A percentile compares a stretch with the other conserved stretches of the same genome.
These are phyloP conservation scores for Pheosia gnoma DNA, from an alignment of 2,888 invertebrate species.

Conservation along the genomic window DNA sequence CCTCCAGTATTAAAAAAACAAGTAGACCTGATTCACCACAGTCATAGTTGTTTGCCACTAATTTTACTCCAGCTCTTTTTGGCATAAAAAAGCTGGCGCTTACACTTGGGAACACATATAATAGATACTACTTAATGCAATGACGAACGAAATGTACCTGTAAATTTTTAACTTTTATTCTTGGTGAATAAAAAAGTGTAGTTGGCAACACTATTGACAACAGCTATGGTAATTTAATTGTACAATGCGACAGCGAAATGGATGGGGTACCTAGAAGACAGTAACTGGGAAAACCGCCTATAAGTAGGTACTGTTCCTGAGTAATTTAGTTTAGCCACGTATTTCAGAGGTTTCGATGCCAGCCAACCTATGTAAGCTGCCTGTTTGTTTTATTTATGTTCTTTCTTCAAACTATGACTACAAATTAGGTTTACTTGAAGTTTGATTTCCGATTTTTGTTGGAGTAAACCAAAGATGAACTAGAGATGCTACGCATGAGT, in stretches of 20 bases:
- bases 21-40: too few relatives aligned
- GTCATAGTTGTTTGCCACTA: too few relatives aligned
- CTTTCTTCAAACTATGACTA: background rate
- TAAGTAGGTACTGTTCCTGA: conserved; percentile 34
- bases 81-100: too few relatives aligned
- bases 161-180: background rate
- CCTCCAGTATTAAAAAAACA: too few relatives aligned
- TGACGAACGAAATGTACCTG: too few relatives aligned
- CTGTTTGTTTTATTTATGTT: background rate
- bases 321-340: conserved; percentile 29
- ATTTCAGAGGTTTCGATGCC: conserved; percentile 14
- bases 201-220: conserved; percentile 35
- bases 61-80: too few relatives aligned
- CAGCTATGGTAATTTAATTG: conserved; percentile 76
- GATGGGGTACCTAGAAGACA: conserved; percentile 47
- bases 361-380: background rate
- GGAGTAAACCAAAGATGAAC: background rate
- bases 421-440: background rate
- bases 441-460: background rate
- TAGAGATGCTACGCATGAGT: too few relatives aligned
- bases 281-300: conserved; percentile 55
- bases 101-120: too few relatives aligned
- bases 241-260: conserved; percentile 60
- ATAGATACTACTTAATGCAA: too few relatives aligned
- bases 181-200: background rate